Evolutionary conservation across 2,113 vertebrate species (phyloP).

Genomic region (Microcebus lehilahytsara): DNA sequence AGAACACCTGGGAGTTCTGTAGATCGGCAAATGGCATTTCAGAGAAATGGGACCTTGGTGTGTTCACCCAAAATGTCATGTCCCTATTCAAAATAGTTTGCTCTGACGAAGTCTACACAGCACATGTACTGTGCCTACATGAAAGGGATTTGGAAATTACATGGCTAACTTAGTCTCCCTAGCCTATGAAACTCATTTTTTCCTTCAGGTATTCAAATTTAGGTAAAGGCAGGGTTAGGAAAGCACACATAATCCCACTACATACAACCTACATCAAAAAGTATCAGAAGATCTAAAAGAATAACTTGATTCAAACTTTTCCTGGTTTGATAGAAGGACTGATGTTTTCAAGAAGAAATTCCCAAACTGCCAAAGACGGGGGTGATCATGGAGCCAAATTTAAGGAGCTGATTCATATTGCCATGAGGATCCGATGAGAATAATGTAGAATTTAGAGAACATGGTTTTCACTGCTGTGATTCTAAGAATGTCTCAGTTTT

Average conservation of each 20-base stretch:
- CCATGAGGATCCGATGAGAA: background rate
- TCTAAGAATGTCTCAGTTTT: background rate
- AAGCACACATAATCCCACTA: background rate
- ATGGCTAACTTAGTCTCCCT: background rate
- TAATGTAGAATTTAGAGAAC: background rate
- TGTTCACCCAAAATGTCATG: background rate
- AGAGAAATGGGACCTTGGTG: background rate
- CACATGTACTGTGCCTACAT: rapidly evolving
- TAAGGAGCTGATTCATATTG: background rate
- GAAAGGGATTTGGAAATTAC: background rate
- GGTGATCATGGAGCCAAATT: background rate
- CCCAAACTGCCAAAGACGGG: background rate
- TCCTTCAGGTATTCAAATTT: background rate
- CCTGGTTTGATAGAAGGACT: background rate
- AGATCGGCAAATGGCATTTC: background rate
- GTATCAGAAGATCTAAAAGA: background rate
- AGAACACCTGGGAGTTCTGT: background rate
- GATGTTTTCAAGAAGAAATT: background rate
- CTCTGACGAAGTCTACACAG: background rate
- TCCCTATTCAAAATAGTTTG: background rate
- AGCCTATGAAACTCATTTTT: background rate
- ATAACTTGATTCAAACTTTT: background rate
- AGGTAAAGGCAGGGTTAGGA: background rate
- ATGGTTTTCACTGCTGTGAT: background rate
- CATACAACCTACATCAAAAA: background rate